These are phyloP conservation scores for Sebastes itinus DNA, from an alignment of 2,797 vertebrate genomes.

Conservation along the genomic window DNA sequence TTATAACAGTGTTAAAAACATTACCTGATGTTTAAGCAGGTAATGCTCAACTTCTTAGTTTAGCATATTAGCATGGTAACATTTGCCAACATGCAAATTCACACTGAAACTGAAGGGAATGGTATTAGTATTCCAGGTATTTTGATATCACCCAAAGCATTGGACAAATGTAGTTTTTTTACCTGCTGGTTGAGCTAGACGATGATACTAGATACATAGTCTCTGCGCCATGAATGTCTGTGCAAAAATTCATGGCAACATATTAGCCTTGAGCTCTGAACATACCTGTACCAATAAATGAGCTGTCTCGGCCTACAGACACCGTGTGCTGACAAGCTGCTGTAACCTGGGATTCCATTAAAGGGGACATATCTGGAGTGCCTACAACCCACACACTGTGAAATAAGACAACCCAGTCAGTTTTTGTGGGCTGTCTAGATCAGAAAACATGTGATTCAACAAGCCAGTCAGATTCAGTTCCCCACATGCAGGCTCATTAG, in stretches of 20 bases:
- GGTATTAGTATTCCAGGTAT: background rate
- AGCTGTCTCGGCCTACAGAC: background rate
- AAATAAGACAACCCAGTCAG: too few species aligned
- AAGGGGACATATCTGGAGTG: too few species aligned
- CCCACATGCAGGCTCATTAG: too few species aligned
- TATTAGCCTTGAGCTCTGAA: background rate
- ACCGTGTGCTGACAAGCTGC: background rate
- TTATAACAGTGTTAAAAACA: background rate
- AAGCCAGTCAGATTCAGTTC: too few species aligned
- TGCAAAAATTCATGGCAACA: background rate
- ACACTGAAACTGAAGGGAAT: background rate
- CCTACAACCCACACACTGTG: too few species aligned
- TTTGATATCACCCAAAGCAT: background rate
- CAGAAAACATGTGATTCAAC: too few species aligned
- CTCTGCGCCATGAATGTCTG: background rate
- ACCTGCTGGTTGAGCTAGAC: background rate
- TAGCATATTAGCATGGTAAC: background rate
- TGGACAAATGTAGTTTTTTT: background rate
- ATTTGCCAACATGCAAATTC: background rate
- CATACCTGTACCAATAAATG: background rate
- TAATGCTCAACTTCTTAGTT: background rate
- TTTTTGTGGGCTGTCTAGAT: too few species aligned
- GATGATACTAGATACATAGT: background rate
- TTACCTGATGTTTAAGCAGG: background rate
- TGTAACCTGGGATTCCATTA: too few species aligned